Base-by-base conservation (phyloP, 2,113 vertebrate species). In the Apodemus sylvaticus region DNA sequence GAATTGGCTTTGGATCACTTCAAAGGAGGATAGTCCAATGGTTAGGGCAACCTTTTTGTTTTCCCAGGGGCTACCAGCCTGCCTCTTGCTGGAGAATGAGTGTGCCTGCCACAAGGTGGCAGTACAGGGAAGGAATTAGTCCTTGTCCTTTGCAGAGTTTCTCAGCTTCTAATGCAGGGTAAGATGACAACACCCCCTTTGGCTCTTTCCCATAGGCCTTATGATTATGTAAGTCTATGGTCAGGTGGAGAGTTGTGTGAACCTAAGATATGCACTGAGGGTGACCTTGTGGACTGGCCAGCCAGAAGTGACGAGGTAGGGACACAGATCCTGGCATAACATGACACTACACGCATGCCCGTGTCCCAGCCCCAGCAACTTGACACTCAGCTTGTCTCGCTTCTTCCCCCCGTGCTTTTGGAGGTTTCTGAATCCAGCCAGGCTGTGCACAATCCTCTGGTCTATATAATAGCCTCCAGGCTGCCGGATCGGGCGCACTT, bases 391-490 rank as follows among this genome's bases (percentile, higher is more conserved):
- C 97, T 94, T 93, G 92, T 94, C 55, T 1, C 34, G 42, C 92
- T 58, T 90, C 86, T 60, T 92, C 10, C n/a, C 45, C 9, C 1
- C 20, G 9, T 45, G 3, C 6, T 36, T 31, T 0, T 34, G 0
- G 14, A 48, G 48, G 10, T 11, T 17, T 79, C 0, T 24, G 34
- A 7, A 16, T 14, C n/a, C 62, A 64, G 58, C 4, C 82, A 19
- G 22, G 36, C 8, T 70, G 0, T 20, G 42, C 20, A 60, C 17
- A 64, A 71, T 0, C 48, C 64, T 97, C 20, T 68, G 16, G 45
- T 96, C 90, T 0, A 36, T 24, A 51, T 96, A 97, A 87, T 92
- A 97, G 45, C 97, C 98, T 11, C 98, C 98, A 0, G 98, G 98
- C 71, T 98, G 98, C 68, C 97, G 96, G 68, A 98, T 89, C 0